Evolutionary conservation across 2,888 invertebrate genomes (phyloP), one percentile per base, ranked within the genome.

Genomic region (Bombylius discolor): DNA sequence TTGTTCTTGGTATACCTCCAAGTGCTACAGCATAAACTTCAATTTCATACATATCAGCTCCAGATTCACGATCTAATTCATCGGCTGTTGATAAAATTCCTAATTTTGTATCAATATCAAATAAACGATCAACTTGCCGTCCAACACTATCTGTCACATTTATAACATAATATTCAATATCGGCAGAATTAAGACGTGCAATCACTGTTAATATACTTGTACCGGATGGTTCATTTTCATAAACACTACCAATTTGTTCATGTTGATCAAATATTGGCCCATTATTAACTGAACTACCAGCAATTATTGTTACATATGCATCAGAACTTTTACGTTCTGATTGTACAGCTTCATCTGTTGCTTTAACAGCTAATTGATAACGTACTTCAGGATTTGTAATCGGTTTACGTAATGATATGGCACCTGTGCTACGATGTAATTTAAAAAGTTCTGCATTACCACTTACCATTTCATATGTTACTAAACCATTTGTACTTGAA

Each of bases 271-370:
- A 80, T 60, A 77, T 75, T 11, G 85, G 82, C 23, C 49, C 49
- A 23, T 56, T 56, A 52, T 47, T 53, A 13, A 42, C 51, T 14
- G 46, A 52, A 39, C 81, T 81, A 12, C 83, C 80, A 61, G 87
- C 81, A 58, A 93, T 85, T 56, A 94, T 80, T 6, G 89, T 92
- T 49, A 94, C 78, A 68, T 90, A 89, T 1, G 89, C 85, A 70
- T 94, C 92, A 4, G 90, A 87, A 60, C 89, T 89, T 72, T 87
- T 85, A 59, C 92, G 81, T 70, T 92, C 92, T 63, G 86, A 85
- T 67, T 92, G 85, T 4, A 90, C 91, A 1, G 93, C 94, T 70
- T 93, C 93, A 71, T 94, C 94, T 9, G 92, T 91, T 5, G 93
- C 94, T 66, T 90, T 85, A 49, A 94, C 83, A 0, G 88, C 87